A percentile compares a stretch with the other conserved stretches of the same genome.
phyloP scores from a whole-genome alignment of 2,888 invertebrate genomes.

The Synergus gifuensis region DNA sequence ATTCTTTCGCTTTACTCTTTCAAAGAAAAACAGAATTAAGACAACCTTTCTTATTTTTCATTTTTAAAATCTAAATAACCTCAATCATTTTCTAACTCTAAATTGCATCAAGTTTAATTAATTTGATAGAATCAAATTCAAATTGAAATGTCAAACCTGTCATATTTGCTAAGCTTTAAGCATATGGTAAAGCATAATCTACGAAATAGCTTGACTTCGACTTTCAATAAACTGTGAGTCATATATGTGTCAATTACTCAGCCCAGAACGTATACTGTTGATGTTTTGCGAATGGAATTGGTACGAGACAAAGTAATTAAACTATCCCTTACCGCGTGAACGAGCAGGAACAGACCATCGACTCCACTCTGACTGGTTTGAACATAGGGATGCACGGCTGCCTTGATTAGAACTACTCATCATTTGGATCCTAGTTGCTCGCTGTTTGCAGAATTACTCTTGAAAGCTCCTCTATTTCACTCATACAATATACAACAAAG shows the following conservation, averaged over 20 bases:
- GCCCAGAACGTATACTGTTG: conserved; percentile 21
- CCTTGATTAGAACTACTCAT: conserved; percentile 56
- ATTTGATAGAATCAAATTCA: no score
- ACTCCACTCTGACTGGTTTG: conserved; percentile 31
- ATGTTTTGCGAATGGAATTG: conserved; percentile 34
- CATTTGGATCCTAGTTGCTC: conserved; percentile 48
- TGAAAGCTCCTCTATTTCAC: conserved; percentile 17
- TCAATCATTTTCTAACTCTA: no score
- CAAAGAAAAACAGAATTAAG: no score
- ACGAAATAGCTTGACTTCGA: not conserved
- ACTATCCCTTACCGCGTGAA: conserved; percentile 64
- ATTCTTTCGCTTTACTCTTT: no score
- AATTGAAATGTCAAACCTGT: no score
- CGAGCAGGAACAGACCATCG: conserved; percentile 46
- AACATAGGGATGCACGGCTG: conserved; percentile 45
- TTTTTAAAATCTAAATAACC: no score
- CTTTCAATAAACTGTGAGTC: not conserved
- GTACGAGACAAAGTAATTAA: conserved; percentile 63
- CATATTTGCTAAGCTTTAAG: no score
- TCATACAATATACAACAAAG: not conserved
- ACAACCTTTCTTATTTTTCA: no score
- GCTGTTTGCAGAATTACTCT: conserved; percentile 42
- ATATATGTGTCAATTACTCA: conserved; percentile 1
- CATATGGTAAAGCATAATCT: not conserved
- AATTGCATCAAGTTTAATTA: no score